These are phyloP conservation scores for Drosophila nannoptera DNA, from an alignment of 1,140 invertebrate species.

Conservation along the genomic window DNA sequence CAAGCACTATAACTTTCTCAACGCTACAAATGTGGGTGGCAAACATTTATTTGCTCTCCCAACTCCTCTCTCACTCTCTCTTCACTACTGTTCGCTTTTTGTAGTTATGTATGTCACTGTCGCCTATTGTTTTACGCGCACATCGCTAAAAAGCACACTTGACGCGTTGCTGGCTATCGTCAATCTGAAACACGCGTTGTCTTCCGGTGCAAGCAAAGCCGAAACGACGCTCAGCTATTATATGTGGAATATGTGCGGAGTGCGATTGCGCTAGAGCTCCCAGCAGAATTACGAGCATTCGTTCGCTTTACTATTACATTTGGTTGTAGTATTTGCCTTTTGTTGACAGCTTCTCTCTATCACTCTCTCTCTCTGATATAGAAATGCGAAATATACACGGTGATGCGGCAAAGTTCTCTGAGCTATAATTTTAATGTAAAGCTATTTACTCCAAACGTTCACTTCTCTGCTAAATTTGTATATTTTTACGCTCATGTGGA, in stretches of 20 bases:
- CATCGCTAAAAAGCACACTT: constrained; percentile 58
- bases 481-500: constrained; percentile 9
- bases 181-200: constrained; percentile 60
- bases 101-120: constrained; percentile 46
- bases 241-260: constrained; percentile 44
- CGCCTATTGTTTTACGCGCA: constrained; percentile 65
- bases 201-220: constrained; percentile 45
- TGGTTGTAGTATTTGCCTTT: constrained; percentile 36
- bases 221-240: constrained; percentile 20
- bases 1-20: constrained; percentile 26
- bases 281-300: constrained; percentile 6
- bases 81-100: constrained; percentile 25
- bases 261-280: constrained; percentile 47
- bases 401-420: constrained; percentile 37
- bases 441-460: constrained; percentile 8
- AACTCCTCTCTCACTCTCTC: constrained; percentile 11
- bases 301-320: constrained; percentile 27
- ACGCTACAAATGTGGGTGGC: constrained; percentile 40
- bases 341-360: constrained; percentile 27
- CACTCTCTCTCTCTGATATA: not conserved
- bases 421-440: constrained; percentile 11
- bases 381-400: constrained; percentile 11
- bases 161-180: constrained; percentile 60
- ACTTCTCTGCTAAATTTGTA: constrained; percentile 23
- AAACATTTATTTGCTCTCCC: constrained; percentile 34